Conservation (phyloP, 2,797 vertebrate genomes). For the Dallia pectoralis region DNA sequence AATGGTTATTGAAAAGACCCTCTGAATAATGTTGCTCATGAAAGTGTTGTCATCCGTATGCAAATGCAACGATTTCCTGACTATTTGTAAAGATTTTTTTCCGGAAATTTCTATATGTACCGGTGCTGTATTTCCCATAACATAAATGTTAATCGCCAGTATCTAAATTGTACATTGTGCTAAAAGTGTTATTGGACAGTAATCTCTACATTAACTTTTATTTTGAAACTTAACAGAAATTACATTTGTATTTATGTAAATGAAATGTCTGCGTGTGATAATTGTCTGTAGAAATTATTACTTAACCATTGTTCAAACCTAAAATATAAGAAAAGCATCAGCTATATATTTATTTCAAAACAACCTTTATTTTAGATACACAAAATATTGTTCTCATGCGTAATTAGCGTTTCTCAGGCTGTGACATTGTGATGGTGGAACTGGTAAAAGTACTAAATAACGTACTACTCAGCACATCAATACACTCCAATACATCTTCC, state of each 20-base stretch:
- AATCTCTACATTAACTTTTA: constrained; percentile 62
- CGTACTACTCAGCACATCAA: not conserved
- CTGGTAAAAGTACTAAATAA: constrained; percentile 4
- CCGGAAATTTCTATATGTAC: constrained; percentile 26
- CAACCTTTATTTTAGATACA: constrained; percentile 52
- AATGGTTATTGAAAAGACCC: constrained; percentile 5
- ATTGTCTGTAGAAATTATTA: not conserved
- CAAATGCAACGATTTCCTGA: constrained; percentile 25
- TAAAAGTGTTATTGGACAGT: constrained; percentile 52
- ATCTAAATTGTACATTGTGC: constrained; percentile 52
- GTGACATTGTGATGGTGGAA: constrained; percentile 16
- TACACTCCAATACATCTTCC: not conserved
- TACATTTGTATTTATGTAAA: too few species aligned
- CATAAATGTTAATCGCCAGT: too few species aligned
- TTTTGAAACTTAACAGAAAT: constrained; percentile 67
- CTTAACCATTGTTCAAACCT: not conserved
- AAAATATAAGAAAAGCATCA: not conserved
- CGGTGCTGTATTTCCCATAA: constrained; percentile 52
- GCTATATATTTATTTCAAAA: constrained; percentile 43
- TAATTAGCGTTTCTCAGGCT: constrained; percentile 54
- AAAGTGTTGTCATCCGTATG: constrained; percentile 1
- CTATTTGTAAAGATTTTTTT: constrained; percentile 25
- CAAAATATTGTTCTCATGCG: constrained; percentile 53
- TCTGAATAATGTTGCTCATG: constrained; percentile 18
- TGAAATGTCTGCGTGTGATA: not conserved